Evolutionary conservation across 2,797 vertebrate species (phyloP), one percentile per base, ranked within the genome.

Genomic region (Rhinatrema bivittatum): DNA sequence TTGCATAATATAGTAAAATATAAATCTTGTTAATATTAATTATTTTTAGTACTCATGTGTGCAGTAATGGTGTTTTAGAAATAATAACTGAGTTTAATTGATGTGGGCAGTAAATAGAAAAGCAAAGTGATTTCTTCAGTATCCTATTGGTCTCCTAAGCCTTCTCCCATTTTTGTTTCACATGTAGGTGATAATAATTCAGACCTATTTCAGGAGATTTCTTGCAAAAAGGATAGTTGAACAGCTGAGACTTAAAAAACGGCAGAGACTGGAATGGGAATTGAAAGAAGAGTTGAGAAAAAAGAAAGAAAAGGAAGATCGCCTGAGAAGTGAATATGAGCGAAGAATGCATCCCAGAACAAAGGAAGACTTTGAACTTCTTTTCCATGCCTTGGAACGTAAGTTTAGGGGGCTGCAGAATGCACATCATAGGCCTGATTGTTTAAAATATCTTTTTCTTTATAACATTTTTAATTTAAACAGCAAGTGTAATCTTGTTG

Each of bases 301-400:
- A 46, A 65, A 16, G 53, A 47, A 54, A 45, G 89, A 92, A 50
- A 91, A 80, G 59, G 79, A 88, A 56, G 75, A 84, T 46, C 73
- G 74, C 56, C 27, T 87, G 30, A 68, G 46, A 36, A 60, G 56
- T 16, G 87, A 90, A 7, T 76, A 76, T 10, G 35, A 72, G 1
- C 73, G 84, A 54, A 85, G 84, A 70, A 63, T 79, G 70, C 80
- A 91, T 56, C 93, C 94, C 1, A 72, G 76, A 74, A 87, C 56
- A 32, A 84, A 61, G 37, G 84, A 88, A 52, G 93, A 99, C 62
- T 92, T 98, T 60, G 82, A 86, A 27, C 76, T 95, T 41, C 78
- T 92, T 25, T 94, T 83, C 72, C 78, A 81, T 39, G 87, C 86
- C n/a, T 62, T 99, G 30, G 81, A 93, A 70, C 62, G 95, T 97